These are phyloP conservation scores for Cistogaster globosa DNA, from an alignment of 2,888 invertebrate genomes.

Conservation along the genomic window DNA sequence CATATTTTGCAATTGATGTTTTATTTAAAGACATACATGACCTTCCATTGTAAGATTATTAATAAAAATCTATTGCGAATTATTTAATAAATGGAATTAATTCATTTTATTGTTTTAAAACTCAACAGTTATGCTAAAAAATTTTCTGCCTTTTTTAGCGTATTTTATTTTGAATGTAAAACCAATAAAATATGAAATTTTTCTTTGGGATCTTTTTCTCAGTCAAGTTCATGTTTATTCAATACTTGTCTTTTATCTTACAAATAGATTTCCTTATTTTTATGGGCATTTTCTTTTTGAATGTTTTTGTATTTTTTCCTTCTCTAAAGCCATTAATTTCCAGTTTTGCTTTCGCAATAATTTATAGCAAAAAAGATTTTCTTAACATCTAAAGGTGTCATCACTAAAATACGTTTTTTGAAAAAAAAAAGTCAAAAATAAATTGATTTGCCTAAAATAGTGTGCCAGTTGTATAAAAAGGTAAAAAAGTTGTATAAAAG, in stretches of 20 bases:
- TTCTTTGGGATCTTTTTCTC: slow-evolving; percentile 9
- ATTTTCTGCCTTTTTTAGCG: too few species aligned
- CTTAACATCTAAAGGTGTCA: slow-evolving; percentile 65
- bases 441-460: too few species aligned
- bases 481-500: too few species aligned
- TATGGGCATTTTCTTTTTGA: slow-evolving; percentile 37
- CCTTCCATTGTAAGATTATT: too few species aligned
- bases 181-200: slow-evolving; percentile 50
- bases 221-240: slow-evolving; percentile 40
- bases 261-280: slow-evolving; percentile 61
- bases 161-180: not conserved
- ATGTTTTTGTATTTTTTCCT: not conserved
- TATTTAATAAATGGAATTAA: too few species aligned
- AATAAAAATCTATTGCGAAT: too few species aligned
- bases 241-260: slow-evolving; percentile 49
- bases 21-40: too few species aligned
- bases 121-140: too few species aligned
- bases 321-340: slow-evolving; percentile 50
- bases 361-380: slow-evolving; percentile 48
- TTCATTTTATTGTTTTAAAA: too few species aligned
- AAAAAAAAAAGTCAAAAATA: not conserved
- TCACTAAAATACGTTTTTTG: slow-evolving; percentile 36
- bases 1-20: too few species aligned
- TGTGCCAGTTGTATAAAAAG: too few species aligned
- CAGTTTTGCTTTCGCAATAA: slow-evolving; percentile 21